A percentile compares a stretch with the other conserved stretches of the same genome.
These are phyloP conservation scores for Acanthococcus lagerstroemiae DNA, from an alignment of 2,888 invertebrate genomes.

Conservation along the genomic window DNA sequence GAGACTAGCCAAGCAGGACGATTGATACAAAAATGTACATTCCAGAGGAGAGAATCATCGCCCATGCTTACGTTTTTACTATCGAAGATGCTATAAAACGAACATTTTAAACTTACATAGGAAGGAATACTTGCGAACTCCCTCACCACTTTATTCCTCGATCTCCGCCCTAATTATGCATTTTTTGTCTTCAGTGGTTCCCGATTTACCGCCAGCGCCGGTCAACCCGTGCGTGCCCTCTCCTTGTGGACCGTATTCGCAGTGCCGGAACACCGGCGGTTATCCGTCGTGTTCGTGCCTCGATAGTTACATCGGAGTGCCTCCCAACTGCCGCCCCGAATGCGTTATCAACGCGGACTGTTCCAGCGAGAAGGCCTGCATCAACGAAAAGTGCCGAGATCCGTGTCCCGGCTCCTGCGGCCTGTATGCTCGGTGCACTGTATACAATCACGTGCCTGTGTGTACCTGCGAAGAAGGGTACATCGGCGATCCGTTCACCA, in stretches of 20 bases:
- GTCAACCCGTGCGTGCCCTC: conserved; percentile 55
- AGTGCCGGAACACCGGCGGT: conserved; percentile 57
- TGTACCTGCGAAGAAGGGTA: conserved; percentile 51
- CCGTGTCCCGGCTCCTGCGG: conserved; percentile 47
- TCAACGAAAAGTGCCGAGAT: conserved; percentile 45
- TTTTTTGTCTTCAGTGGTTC: not conserved
- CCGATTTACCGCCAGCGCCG: conserved; percentile 37
- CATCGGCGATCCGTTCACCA: conserved; percentile 43
- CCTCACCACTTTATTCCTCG: no score
- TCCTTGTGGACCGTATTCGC: conserved; percentile 67
- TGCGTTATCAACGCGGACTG: conserved; percentile 57
- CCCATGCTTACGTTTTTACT: no score
- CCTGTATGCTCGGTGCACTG: conserved; percentile 42
- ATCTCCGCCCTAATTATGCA: not conserved
- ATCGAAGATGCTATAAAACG: no score
- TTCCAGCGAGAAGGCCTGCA: conserved; percentile 44
- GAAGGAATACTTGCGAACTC: no score
- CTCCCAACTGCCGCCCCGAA: conserved; percentile 63
- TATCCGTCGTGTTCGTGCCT: conserved; percentile 60
- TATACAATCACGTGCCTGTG: conserved; percentile 65
- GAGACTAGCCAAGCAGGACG: no score
- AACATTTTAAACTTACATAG: no score
- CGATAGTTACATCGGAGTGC: conserved; percentile 54
- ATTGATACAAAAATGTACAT: no score
- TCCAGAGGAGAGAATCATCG: no score